phyloP scores from a whole-genome alignment of 1,140 invertebrate species.

The Acromyrmex charruanus region DNA sequence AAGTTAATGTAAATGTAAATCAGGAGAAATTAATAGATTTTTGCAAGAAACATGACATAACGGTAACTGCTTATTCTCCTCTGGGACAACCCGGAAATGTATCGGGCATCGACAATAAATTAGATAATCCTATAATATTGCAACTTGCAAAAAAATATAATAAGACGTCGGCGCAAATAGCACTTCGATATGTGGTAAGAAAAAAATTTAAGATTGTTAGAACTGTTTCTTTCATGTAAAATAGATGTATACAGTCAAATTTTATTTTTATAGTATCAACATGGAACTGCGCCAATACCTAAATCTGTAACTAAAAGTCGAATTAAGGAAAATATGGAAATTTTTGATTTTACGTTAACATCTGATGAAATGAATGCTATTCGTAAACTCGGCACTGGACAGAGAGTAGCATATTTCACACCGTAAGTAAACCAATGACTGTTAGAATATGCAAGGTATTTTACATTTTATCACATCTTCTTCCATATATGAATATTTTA shows the following conservation, averaged over 20 bases:
- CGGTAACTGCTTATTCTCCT: conserved; percentile 93
- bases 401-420: conserved; percentile 68
- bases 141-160: conserved; percentile 89
- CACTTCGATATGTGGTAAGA: conserved; percentile 89
- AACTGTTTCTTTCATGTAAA: background rate
- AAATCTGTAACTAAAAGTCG: conserved; percentile 91
- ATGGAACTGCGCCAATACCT: conserved; percentile 88
- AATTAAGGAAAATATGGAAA: conserved; percentile 91
- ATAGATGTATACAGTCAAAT: background rate
- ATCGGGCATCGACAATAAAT: conserved; percentile 71
- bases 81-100: conserved; percentile 88
- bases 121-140: conserved; percentile 87
- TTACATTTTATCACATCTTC: conserved; percentile 13
- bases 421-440: conserved; percentile 69
- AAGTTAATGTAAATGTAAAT: conserved; percentile 94
- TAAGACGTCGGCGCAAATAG: conserved; percentile 90
- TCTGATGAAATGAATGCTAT: conserved; percentile 87
- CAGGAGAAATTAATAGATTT: conserved; percentile 92
- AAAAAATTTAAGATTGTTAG: background rate
- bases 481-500: conserved; percentile 1
- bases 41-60: conserved; percentile 89
- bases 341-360: conserved; percentile 91
- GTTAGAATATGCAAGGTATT: conserved; percentile 1
- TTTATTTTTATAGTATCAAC: conserved; percentile 72
- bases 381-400: conserved; percentile 72